These are phyloP conservation scores for Scotopteryx bipunctaria DNA, from an alignment of 2,888 invertebrate species.

Conservation along the genomic window DNA sequence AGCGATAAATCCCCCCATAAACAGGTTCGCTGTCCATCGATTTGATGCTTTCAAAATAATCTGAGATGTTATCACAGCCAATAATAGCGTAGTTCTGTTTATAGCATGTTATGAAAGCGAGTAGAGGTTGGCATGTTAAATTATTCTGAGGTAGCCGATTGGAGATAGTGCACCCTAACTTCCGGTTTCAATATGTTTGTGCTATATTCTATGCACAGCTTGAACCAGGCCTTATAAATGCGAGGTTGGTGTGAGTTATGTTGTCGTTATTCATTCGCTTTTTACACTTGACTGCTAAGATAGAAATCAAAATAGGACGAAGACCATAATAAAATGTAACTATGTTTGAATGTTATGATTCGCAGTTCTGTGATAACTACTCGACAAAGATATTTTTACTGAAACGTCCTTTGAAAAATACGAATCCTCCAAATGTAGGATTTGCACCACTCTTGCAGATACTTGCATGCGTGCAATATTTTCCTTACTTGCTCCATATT, in stretches of 20 bases:
- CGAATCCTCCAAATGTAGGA: too few species aligned
- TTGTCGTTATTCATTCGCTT: slow-evolving; percentile 6
- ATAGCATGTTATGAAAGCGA: slow-evolving; percentile 46
- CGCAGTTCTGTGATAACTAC: too few species aligned
- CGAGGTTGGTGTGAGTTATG: slow-evolving; percentile 19
- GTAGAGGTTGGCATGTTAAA: slow-evolving; percentile 43
- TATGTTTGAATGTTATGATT: too few species aligned
- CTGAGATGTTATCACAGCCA: slow-evolving; percentile 43
- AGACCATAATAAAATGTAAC: neutral
- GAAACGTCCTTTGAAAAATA: too few species aligned
- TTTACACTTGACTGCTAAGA: neutral
- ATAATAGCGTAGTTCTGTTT: slow-evolving; percentile 35
- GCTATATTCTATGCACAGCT: slow-evolving; percentile 23
- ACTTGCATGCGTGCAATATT: too few species aligned
- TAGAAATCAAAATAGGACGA: neutral
- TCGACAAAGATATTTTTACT: too few species aligned
- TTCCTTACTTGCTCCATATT: too few species aligned
- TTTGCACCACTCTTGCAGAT: too few species aligned
- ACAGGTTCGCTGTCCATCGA: slow-evolving; percentile 9
- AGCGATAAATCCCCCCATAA: slow-evolving; percentile 16
- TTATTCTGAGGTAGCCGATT: slow-evolving; percentile 47
- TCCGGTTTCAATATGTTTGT: slow-evolving; percentile 40
- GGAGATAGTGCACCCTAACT: slow-evolving; percentile 40
- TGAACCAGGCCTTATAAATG: slow-evolving; percentile 19
- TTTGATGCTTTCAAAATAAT: slow-evolving; percentile 34